These are phyloP conservation scores for Hypocryptadius cinnamomeus DNA, from an alignment of 2,113 vertebrate genomes.

Conservation along the genomic window DNA sequence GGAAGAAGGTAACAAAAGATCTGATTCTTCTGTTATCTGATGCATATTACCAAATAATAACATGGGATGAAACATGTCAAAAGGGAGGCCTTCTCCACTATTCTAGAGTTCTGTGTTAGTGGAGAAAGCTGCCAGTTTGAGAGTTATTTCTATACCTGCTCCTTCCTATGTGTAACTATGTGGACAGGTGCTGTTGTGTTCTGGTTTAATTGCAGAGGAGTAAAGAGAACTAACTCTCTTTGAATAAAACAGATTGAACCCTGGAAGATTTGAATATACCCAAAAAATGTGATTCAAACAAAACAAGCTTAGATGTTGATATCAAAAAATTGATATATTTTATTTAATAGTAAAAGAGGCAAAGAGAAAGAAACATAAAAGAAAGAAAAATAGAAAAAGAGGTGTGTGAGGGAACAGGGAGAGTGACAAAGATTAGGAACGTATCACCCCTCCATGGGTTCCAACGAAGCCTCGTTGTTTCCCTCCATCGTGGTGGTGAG, in stretches of 20 bases:
- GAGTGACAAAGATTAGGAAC: background rate
- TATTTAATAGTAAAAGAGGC: background rate
- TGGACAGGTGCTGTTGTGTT: background rate
- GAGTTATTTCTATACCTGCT: background rate
- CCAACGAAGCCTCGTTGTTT: fast-evolving
- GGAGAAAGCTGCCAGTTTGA: background rate
- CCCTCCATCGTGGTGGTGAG: background rate
- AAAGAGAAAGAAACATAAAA: background rate
- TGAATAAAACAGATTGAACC: background rate
- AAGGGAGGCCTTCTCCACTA: background rate
- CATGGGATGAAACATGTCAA: background rate
- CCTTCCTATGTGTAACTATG: fast-evolving
- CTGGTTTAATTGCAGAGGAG: background rate
- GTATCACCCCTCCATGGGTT: background rate
- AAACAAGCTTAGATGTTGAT: background rate
- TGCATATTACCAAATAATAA: background rate
- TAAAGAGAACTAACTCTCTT: background rate
- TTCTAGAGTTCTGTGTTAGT: background rate
- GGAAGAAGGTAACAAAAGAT: conserved; percentile 33
- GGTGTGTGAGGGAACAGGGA: too few relatives aligned
- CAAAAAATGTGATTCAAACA: background rate
- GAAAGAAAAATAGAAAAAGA: background rate
- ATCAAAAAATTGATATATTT: background rate
- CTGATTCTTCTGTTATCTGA: background rate
- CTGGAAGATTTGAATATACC: background rate